Evolutionary conservation across 2,113 vertebrate species (phyloP), one percentile per base, ranked within the genome.

Genomic region (Muscicapa adusta): DNA sequence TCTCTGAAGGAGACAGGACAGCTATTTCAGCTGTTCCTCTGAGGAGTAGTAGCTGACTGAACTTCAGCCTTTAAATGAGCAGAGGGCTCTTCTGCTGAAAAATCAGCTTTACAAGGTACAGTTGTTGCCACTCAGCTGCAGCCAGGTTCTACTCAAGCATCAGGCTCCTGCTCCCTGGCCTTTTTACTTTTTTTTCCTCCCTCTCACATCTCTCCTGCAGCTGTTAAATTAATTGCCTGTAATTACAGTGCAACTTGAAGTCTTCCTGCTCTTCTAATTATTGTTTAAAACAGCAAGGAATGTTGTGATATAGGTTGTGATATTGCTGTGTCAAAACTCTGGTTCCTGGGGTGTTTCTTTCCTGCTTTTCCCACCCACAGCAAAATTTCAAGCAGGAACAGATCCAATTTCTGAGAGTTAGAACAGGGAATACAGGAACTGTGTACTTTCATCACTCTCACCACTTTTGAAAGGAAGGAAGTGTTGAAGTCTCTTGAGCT

Each of bases 21-120:
- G 2, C 29, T 29, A 6, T 8, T 82, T 43, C 5, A 90, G 2
- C 62, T 36, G 1, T 1, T 48, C 25, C 18, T 18, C 11, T 31
- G 5, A 89, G 3, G 4, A 58, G 7, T 0, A 10, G 5, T 0
- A 5, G 1, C 9, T 29, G 2, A 13, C 7, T 6, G 29, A 48
- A 14, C 34, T n/a, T 42, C 7, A 9, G 6, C 0, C 1, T 19
- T 66, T 22, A 43, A 26, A 40, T 65, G 10, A n/a, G 28, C 9
- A 76, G 53, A 29, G 45, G 19, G 16, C 15, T 62, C 8, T n/a
- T 57, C 31, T 78, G 68, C 25, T 84, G 66, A 43, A 70, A 91
- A 75, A 94, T 80, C 68, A 93, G 14, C 38, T 82, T 85, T 45
- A 94, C 23, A 38, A 90, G 53, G 42, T 29, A 20, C 91, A 94